phyloP scores from a whole-genome alignment of 2,113 vertebrate species.

The Tylochromis polylepis region DNA sequence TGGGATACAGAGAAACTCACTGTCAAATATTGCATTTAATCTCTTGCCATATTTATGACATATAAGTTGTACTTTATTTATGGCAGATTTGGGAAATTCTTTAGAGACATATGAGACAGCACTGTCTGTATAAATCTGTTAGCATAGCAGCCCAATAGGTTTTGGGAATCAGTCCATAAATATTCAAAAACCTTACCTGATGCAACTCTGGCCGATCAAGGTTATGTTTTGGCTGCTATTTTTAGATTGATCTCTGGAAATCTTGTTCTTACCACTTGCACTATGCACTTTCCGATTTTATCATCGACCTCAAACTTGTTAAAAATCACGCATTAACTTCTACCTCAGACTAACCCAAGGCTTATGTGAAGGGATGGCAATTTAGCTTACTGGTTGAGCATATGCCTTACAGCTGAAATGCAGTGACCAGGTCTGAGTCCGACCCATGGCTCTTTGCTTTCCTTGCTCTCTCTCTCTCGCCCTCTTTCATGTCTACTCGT shows the following conservation, averaged over 20 bases:
- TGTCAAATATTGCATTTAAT: neutral
- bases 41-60: neutral
- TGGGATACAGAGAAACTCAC: neutral
- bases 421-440: neutral
- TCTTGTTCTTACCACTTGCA: neutral
- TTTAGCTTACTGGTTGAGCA: neutral
- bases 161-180: neutral
- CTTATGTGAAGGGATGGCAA: neutral
- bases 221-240: neutral
- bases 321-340: neutral
- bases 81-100: neutral
- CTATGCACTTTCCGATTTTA: neutral
- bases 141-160: neutral
- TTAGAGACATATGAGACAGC: fast-evolving
- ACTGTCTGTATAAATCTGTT: fast-evolving
- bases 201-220: neutral
- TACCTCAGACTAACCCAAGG: neutral
- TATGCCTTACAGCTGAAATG: neutral
- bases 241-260: neutral
- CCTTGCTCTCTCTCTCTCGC: too few relatives aligned
- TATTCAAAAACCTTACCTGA: neutral
- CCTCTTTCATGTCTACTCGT: neutral
- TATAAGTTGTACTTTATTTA: fast-evolving
- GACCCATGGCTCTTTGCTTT: neutral
- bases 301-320: neutral